A percentile compares a stretch with the other conserved stretches of the same genome.
These are phyloP conservation scores for Neodontobutis hainanensis DNA, from an alignment of 2,113 vertebrate species.

Conservation along the genomic window DNA sequence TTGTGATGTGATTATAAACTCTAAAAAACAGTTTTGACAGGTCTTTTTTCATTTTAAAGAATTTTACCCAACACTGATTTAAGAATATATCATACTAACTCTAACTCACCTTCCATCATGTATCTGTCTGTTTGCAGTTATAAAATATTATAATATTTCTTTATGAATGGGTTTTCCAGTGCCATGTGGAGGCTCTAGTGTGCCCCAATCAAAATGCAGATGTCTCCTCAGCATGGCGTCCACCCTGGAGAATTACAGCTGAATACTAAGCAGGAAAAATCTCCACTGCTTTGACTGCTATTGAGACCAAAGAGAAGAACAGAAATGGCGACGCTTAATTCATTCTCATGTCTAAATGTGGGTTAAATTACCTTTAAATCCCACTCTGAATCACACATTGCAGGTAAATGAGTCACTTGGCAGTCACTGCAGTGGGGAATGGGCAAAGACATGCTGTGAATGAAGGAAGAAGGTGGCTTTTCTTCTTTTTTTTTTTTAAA, in stretches of 20 bases:
- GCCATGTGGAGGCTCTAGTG: conserved; percentile 56
- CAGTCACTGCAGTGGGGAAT: conserved; percentile 52
- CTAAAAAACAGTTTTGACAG: no score
- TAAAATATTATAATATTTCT: no score
- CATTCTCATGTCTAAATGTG: conserved; percentile 55
- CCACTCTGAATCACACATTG: conserved; percentile 50
- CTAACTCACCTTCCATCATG: no score
- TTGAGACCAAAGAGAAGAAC: conserved; percentile 48
- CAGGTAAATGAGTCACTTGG: conserved; percentile 60
- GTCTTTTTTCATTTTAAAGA: no score
- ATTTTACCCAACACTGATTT: no score
- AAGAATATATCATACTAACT: no score
- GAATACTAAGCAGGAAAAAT: conserved; percentile 68
- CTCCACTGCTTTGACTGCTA: conserved; percentile 52
- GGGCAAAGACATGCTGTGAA: conserved; percentile 66
- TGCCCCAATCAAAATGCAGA: conserved; percentile 75
- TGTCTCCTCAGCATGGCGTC: conserved; percentile 71
- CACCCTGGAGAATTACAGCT: conserved; percentile 70
- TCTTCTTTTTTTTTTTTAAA: conserved; percentile 6
- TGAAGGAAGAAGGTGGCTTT: conserved; percentile 69
- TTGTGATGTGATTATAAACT: no score
- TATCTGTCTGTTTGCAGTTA: no score
- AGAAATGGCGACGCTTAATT: conserved; percentile 48
- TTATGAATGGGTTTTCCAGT: conserved; percentile 33
- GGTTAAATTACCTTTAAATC: conserved; percentile 68